Evolutionary conservation across 2,888 invertebrate genomes (phyloP).

Genomic region (Ganaspis brasiliensis): DNA sequence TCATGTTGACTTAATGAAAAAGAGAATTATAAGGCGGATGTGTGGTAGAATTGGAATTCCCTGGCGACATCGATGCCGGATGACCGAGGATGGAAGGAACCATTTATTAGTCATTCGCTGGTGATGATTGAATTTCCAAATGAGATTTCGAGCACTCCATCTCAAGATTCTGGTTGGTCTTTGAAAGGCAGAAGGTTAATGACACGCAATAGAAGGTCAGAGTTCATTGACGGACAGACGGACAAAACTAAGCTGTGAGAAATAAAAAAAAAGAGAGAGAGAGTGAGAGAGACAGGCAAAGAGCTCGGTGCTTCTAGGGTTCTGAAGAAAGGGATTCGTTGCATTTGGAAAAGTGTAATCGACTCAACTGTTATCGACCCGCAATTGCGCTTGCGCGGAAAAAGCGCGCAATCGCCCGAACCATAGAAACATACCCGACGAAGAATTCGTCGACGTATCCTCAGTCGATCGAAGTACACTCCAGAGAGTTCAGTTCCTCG

Average conservation of each 20-base stretch:
- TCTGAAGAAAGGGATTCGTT: conserved; percentile 46
- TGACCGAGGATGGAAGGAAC: conserved; percentile 33
- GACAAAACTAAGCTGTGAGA: conserved; percentile 44
- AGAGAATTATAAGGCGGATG: conserved; percentile 13
- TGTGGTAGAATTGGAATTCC: conserved; percentile 56
- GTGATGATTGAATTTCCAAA: conserved; percentile 57
- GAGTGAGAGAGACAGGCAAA: conserved; percentile 52
- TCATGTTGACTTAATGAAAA: neutral
- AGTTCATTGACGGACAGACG: conserved; percentile 35
- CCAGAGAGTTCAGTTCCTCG: conserved; percentile 49
- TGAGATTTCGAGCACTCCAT: conserved; percentile 40
- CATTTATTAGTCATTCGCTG: conserved; percentile 43
- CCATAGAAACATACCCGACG: conserved; percentile 45
- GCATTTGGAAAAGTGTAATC: conserved; percentile 54
- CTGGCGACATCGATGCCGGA: conserved; percentile 73
- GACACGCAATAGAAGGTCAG: conserved; percentile 27
- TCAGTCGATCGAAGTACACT: conserved; percentile 57
- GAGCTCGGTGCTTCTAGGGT: conserved; percentile 42
- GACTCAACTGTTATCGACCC: conserved; percentile 72
- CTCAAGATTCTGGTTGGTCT: conserved; percentile 3
- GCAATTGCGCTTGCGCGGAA: conserved; percentile 76
- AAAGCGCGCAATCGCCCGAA: conserved; percentile 74
- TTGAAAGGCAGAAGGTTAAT: conserved; percentile 21
- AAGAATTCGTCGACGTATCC: conserved; percentile 43
- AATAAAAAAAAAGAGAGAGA: conserved; percentile 51